These are phyloP conservation scores for Polymixis flavicincta DNA, from an alignment of 2,888 invertebrate species.

Conservation along the genomic window DNA sequence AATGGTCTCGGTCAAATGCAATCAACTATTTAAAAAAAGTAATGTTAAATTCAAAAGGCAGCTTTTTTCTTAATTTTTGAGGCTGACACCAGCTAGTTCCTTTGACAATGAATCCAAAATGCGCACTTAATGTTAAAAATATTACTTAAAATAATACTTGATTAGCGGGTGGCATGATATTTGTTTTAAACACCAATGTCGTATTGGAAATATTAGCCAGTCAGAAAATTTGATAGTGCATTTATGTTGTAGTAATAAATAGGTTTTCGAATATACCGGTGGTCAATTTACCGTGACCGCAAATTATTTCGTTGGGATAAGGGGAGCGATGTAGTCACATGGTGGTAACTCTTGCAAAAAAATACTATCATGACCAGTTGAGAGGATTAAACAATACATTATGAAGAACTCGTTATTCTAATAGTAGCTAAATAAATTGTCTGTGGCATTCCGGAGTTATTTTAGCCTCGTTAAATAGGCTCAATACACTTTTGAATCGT, in stretches of 20 bases:
- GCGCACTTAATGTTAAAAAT: conserved; percentile 58
- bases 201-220: not conserved
- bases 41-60: conserved; percentile 40
- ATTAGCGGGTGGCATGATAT: conserved; percentile 37
- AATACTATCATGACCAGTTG: not conserved
- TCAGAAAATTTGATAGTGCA: no score
- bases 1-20: conserved; percentile 24
- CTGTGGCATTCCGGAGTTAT: no score
- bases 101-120: conserved; percentile 58
- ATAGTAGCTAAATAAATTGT: not conserved
- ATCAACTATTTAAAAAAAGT: not conserved
- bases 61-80: conserved; percentile 62
- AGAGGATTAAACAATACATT: not conserved
- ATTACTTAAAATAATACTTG: conserved; percentile 51
- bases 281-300: no score
- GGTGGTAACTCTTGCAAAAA: no score
- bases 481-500: not conserved
- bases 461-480: not conserved
- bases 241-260: no score
- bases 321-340: no score
- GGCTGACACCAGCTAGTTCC: conserved; percentile 63
- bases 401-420: not conserved
- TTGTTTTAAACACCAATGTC: conserved; percentile 46
- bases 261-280: not conserved
- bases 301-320: no score